Evolutionary conservation across 1,140 invertebrate species (phyloP).

Genomic region (Olivierus martensii): DNA sequence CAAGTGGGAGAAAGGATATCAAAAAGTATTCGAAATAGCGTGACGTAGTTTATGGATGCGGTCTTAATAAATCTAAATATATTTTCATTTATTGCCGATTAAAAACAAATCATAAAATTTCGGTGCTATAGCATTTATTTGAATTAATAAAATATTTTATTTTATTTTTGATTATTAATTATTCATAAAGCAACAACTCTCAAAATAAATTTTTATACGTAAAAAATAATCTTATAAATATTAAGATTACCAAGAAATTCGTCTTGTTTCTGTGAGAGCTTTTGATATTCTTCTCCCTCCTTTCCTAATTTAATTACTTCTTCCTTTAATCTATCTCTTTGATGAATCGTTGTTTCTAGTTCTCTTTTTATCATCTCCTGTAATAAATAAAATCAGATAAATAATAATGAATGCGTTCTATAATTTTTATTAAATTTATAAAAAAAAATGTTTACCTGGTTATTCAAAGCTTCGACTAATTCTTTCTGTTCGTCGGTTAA

Average conservation of each 20-base stretch:
- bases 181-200: too few relatives aligned
- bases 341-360: constrained; percentile 23
- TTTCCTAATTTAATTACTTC: constrained; percentile 31
- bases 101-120: too few relatives aligned
- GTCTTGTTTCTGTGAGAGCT: constrained; percentile 40
- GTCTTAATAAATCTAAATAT: too few relatives aligned
- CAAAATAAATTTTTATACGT: too few relatives aligned
- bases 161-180: too few relatives aligned
- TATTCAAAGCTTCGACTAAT: constrained; percentile 35
- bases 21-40: too few relatives aligned
- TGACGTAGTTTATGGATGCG: too few relatives aligned
- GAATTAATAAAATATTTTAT: too few relatives aligned
- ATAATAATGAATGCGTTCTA: neutral
- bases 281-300: constrained; percentile 34
- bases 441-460: constrained; percentile 25
- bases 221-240: too few relatives aligned
- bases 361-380: constrained; percentile 29
- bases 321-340: constrained; percentile 28
- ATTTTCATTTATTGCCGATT: too few relatives aligned
- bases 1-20: too few relatives aligned
- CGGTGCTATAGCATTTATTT: too few relatives aligned
- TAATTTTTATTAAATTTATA: neutral
- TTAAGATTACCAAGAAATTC: constrained; percentile 36
- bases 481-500: constrained; percentile 35
- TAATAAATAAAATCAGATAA: neutral